These are phyloP conservation scores for Silurus meridionalis DNA, from an alignment of 2,113 vertebrate species.

Conservation along the genomic window DNA sequence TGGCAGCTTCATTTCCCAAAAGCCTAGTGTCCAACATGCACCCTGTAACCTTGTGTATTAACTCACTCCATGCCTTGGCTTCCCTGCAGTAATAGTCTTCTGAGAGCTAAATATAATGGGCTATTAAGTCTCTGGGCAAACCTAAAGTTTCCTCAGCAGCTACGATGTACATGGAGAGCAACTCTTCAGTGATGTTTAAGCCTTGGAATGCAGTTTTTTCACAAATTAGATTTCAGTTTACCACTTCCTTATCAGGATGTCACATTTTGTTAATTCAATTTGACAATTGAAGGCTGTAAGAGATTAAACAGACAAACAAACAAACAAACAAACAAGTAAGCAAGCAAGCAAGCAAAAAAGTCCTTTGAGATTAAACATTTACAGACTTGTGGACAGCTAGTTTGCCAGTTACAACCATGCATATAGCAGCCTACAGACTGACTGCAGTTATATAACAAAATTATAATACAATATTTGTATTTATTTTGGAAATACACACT, in stretches of 20 bases:
- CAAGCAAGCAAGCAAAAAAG: too few relatives aligned
- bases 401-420: too few relatives aligned
- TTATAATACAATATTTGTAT: background rate
- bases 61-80: background rate
- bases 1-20: background rate
- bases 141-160: background rate
- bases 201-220: background rate
- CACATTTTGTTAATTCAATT: background rate
- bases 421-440: background rate
- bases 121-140: background rate
- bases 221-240: background rate
- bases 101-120: background rate
- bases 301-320: background rate
- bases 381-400: too few relatives aligned
- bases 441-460: background rate
- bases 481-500: background rate
- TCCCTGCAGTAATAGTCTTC: background rate
- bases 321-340: too few relatives aligned
- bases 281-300: background rate
- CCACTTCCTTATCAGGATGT: background rate
- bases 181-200: background rate
- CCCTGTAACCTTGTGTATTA: background rate
- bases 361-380: too few relatives aligned
- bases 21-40: background rate
- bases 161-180: background rate